A percentile compares a stretch with the other conserved stretches of the same genome.
phyloP scores from a whole-genome alignment of 2,113 vertebrate species.

The Xiphophorus hellerii region DNA sequence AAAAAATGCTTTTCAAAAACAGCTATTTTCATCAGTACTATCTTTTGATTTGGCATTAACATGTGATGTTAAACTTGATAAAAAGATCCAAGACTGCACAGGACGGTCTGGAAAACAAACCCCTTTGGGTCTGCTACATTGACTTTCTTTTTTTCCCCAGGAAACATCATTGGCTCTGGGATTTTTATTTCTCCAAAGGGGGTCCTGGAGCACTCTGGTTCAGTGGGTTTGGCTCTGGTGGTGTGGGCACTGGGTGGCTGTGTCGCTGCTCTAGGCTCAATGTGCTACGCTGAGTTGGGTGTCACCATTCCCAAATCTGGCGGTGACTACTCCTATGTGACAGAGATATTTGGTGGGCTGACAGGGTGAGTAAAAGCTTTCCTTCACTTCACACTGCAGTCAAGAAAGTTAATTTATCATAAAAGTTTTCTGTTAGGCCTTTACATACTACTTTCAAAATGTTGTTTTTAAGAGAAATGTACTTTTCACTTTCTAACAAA shows the following conservation, averaged over 20 bases:
- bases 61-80: background rate
- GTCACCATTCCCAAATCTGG: slow-evolving; percentile 97
- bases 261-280: slow-evolving; percentile 90
- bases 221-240: slow-evolving; percentile 91
- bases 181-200: slow-evolving; percentile 99
- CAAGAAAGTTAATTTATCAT: background rate
- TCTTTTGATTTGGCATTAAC: too few relatives aligned
- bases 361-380: slow-evolving; percentile 84
- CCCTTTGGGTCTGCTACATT: background rate
- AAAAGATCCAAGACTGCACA: background rate
- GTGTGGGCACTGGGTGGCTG: slow-evolving; percentile 93
- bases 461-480: background rate
- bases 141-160: slow-evolving; percentile 69
- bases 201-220: slow-evolving; percentile 94
- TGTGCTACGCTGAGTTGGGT: slow-evolving; percentile 96
- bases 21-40: background rate
- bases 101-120: background rate
- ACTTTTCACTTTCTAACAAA: background rate
- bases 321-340: slow-evolving; percentile 97
- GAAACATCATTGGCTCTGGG: slow-evolving; percentile 98
- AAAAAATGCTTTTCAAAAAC: background rate
- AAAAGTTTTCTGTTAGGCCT: background rate
- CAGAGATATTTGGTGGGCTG: slow-evolving; percentile 94
- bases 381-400: background rate
- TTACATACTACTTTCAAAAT: background rate